These are phyloP conservation scores for Laticauda colubrina DNA, from an alignment of 2,113 vertebrate genomes.

Conservation along the genomic window DNA sequence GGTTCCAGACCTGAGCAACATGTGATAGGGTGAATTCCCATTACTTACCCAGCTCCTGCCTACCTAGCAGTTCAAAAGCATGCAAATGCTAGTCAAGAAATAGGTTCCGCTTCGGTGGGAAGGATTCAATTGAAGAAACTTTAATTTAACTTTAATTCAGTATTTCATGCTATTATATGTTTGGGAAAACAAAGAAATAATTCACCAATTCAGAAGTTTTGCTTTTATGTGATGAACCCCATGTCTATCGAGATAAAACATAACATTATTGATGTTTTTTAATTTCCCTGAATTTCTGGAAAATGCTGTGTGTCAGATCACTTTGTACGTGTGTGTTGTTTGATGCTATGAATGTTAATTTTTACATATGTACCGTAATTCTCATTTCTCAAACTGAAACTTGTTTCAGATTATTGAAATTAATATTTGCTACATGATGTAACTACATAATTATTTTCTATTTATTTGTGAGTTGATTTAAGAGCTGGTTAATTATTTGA, in stretches of 20 bases:
- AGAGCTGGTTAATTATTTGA: conserved; percentile 63
- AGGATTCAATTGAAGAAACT: fast-evolving
- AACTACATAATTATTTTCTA: conserved; percentile 59
- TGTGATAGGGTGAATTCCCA: background rate
- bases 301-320: fast-evolving
- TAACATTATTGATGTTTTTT: background rate
- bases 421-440: conserved; percentile 45
- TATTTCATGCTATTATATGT: background rate
- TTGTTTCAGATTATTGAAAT: conserved; percentile 30
- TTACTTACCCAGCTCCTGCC: background rate
- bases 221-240: background rate
- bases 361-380: conserved; percentile 19
- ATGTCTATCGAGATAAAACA: background rate
- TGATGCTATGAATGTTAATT: conserved; percentile 21
- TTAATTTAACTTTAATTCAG: background rate
- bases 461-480: conserved; percentile 54
- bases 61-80: background rate
- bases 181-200: background rate
- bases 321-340: background rate
- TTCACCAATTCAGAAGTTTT: background rate
- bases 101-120: background rate
- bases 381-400: conserved; percentile 43
- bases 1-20: background rate
- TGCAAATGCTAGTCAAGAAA: background rate
- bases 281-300: background rate